Evolutionary conservation across 2,113 vertebrate genomes (phyloP).

Genomic region (Clarias batrachus): DNA sequence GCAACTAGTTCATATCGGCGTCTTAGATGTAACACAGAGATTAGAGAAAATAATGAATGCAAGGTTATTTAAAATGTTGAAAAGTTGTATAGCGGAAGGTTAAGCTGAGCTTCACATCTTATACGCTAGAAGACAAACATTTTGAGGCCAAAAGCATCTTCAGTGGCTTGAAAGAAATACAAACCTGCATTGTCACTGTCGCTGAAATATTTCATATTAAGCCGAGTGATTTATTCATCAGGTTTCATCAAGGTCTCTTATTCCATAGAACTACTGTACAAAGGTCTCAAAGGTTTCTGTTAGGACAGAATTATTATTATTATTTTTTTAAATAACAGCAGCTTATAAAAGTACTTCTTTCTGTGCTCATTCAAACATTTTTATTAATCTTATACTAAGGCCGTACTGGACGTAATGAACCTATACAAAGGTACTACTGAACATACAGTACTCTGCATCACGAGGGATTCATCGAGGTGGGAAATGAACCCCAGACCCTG

Average conservation of each 20-base stretch:
- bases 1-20: not conserved
- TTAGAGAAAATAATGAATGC: not conserved
- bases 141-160: not conserved
- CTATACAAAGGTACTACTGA: too few relatives aligned
- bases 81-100: not conserved
- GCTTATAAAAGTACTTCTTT: not conserved
- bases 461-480: too few relatives aligned
- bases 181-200: not conserved
- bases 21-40: not conserved
- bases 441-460: too few relatives aligned
- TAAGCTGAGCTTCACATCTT: not conserved
- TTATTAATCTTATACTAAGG: not conserved
- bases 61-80: not conserved
- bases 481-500: too few relatives aligned
- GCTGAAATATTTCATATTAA: not conserved
- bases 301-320: not conserved
- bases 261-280: not conserved
- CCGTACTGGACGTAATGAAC: too few relatives aligned
- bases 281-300: not conserved
- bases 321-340: not conserved
- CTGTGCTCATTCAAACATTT: not conserved
- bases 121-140: not conserved
- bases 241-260: not conserved
- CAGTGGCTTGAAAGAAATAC: not conserved
- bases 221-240: not conserved